Conservation (phyloP, 2,888 invertebrate species). For the Doris montereyensis region DNA sequence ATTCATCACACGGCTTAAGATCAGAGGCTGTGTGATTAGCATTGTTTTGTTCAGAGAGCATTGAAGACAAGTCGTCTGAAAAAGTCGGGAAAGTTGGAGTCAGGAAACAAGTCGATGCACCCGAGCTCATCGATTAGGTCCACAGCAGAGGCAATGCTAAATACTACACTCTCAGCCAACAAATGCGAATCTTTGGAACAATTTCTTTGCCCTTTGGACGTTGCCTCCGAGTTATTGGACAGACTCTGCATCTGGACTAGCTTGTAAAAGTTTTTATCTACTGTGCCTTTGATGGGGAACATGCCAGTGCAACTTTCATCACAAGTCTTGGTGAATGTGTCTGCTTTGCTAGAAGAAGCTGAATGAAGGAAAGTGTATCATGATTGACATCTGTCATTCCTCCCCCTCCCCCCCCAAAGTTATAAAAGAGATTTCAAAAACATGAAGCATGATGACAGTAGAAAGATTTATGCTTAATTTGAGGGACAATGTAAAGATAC, state of each 20-base stretch:
- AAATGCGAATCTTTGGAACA: neutral
- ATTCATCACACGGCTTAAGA: neutral
- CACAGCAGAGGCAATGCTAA: conserved; percentile 21
- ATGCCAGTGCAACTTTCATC: too few relatives aligned
- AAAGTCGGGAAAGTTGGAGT: neutral
- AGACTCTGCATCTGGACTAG: neutral
- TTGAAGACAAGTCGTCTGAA: too few relatives aligned
- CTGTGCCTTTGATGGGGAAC: too few relatives aligned
- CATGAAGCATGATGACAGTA: too few relatives aligned
- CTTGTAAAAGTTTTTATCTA: neutral
- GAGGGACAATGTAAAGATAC: too few relatives aligned
- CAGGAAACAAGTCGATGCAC: conserved; percentile 1
- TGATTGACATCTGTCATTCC: too few relatives aligned
- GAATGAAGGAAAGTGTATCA: neutral
- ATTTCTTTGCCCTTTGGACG: neutral
- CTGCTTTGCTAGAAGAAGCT: neutral
- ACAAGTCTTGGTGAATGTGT: neutral
- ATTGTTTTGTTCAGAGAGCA: too few relatives aligned
- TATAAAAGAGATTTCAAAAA: too few relatives aligned
- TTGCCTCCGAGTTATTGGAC: neutral
- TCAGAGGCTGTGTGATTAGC: too few relatives aligned
- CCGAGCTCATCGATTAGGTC: conserved; percentile 25
- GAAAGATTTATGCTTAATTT: too few relatives aligned
- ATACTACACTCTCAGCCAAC: neutral
- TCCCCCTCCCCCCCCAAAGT: too few relatives aligned